phyloP scores from a whole-genome alignment of 1,140 invertebrate genomes.

The Cotesia vestalis region DNA sequence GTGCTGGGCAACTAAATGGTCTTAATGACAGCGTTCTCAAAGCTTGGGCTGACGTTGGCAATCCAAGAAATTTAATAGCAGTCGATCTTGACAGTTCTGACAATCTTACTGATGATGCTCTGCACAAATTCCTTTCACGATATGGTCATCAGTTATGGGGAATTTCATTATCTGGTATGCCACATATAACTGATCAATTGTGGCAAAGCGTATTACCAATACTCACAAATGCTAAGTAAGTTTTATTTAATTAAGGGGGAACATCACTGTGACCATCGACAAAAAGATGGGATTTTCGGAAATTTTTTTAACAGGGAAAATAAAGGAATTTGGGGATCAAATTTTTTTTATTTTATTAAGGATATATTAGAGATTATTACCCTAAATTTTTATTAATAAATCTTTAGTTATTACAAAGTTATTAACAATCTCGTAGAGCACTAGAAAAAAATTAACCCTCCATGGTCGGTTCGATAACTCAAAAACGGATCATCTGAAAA shows the following conservation, averaged over 20 bases:
- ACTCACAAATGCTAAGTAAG: conserved; percentile 89
- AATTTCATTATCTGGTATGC: conserved; percentile 91
- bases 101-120: conserved; percentile 90
- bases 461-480: too few species aligned
- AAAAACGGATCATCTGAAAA: too few species aligned
- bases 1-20: conserved; percentile 95
- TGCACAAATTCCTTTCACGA: conserved; percentile 89
- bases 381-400: too few species aligned
- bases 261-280: too few species aligned
- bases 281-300: too few species aligned
- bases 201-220: conserved; percentile 93
- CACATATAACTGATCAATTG: conserved; percentile 96
- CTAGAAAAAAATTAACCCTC: too few species aligned
- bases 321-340: too few species aligned
- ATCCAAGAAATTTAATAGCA: conserved; percentile 83
- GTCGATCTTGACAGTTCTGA: conserved; percentile 95
- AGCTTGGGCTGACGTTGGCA: conserved; percentile 88
- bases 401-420: too few species aligned
- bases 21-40: conserved; percentile 95
- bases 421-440: too few species aligned
- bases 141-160: conserved; percentile 90
- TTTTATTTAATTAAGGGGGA: neutral
- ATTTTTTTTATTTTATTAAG: too few species aligned
- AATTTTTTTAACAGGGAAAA: too few species aligned
- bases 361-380: too few species aligned